Base-by-base conservation (phyloP, 2,888 invertebrate genomes). In the Apamea monoglypha region DNA sequence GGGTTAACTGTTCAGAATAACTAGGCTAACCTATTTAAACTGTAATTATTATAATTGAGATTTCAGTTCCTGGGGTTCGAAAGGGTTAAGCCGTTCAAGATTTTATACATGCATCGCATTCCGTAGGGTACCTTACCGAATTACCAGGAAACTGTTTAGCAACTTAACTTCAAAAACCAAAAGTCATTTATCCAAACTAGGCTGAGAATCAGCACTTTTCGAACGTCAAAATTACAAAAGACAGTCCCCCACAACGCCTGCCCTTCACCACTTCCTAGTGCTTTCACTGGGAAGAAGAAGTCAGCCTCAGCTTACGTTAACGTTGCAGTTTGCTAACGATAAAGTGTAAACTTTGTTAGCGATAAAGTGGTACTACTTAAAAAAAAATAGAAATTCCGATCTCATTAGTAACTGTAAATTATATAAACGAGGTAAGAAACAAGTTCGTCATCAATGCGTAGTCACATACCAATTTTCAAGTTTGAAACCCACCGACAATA, bases 401-500 rank as follows among this genome's bases (percentile, higher is more conserved):
- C 29, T 64, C 72, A 64, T 63, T 80, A 56, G 8, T 18, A 36
- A 36, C 36, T 25, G 36, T 25, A 69, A 40, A 80, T 47, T 18
- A 56, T n/a, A 56, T 36, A 25, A 50, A 50, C 36, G 47, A 64
- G 18, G 32, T 36, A 21, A 56, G 53, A 53, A 66, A 32, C 10
- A 29, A 36, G n/a, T 47, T 56, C 53, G 59, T n/a, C n/a, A 53
- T 36, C 18, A 72, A 72, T 63, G 70, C 29, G 21, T 67, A 50
- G 32, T n/a, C 40, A 18, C 59, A 36, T 29, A n/a, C 21, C 44
- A 59, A 53, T 53, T 44, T 44, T 53, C 21, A 80, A 66, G 50
- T 68, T 36, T 53, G 25, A 12, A 80, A 76, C 53, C 29, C 53
- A 44, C 40, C n/a, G 40, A 61, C 40, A 67, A 71, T 71, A n/a